A percentile compares a stretch with the other conserved stretches of the same genome.
Evolutionary conservation across 2,113 vertebrate genomes (phyloP).

Genomic region (Alexandromys fortis): DNA sequence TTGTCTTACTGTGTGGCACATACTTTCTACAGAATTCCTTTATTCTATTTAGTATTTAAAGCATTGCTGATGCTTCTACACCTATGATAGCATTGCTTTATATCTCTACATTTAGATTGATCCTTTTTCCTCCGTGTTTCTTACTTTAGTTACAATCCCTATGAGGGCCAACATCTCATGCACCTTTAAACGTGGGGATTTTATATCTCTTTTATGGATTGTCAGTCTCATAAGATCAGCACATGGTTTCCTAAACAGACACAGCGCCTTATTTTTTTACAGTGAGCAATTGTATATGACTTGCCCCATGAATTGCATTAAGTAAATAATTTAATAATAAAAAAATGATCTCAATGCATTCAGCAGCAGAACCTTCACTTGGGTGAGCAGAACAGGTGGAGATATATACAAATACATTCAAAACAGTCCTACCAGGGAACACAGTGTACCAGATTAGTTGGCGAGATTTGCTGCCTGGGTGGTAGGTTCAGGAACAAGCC

Average conservation of each 20-base stretch:
- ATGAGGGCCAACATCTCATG: not conserved
- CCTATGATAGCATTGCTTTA: not conserved
- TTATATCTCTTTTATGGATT: not conserved
- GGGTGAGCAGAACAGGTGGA: conserved; percentile 59
- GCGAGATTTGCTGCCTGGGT: conserved; percentile 18
- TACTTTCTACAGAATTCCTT: not conserved
- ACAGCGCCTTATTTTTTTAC: not conserved
- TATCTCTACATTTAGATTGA: not conserved
- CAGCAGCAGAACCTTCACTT: conserved; percentile 19
- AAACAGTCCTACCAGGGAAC: conserved; percentile 36
- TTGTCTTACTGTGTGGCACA: not conserved
- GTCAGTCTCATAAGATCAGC: not conserved
- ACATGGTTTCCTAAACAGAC: not conserved
- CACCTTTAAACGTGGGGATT: not conserved
- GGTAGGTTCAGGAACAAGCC: conserved; percentile 52
- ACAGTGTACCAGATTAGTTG: conserved; percentile 54
- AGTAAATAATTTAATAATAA: conserved; percentile 45
- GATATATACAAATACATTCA: conserved; percentile 50
- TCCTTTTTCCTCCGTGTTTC: not conserved
- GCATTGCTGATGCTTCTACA: not conserved
- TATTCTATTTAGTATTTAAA: not conserved
- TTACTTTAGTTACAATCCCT: not conserved
- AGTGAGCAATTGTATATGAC: conserved; percentile 34
- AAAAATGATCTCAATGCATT: conserved; percentile 12
- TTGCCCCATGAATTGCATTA: not conserved